Conservation (phyloP, 2,113 vertebrate species). For the Malurus melanocephalus region DNA sequence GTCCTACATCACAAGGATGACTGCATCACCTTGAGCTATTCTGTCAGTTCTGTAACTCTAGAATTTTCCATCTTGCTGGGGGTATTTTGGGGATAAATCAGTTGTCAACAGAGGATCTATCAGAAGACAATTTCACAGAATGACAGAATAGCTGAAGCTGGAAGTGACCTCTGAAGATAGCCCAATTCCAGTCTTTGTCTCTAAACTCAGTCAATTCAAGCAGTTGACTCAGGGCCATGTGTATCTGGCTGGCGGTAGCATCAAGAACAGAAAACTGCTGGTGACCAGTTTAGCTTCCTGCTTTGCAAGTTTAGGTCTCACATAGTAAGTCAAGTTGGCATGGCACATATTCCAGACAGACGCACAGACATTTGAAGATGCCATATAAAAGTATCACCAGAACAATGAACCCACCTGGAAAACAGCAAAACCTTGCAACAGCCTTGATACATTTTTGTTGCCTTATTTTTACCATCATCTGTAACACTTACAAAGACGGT, state of each 20-base stretch:
- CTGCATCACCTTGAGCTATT: neutral
- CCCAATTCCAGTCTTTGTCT: neutral
- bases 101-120: neutral
- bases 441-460: neutral
- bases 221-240: neutral
- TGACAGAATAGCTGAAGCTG: neutral
- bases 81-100: neutral
- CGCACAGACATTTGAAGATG: neutral
- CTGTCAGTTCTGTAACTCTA: neutral
- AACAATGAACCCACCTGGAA: neutral
- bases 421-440: neutral
- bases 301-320: neutral
- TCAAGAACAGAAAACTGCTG: neutral
- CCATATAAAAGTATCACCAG: neutral
- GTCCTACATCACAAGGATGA: accelerated
- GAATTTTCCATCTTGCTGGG: neutral
- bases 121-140: neutral
- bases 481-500: neutral
- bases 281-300: neutral
- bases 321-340: neutral
- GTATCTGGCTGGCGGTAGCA: neutral
- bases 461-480: neutral
- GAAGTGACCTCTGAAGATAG: neutral
- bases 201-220: neutral
- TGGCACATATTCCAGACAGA: neutral